Conservation (phyloP, 2,888 invertebrate genomes). For the Epirrita christyi region DNA sequence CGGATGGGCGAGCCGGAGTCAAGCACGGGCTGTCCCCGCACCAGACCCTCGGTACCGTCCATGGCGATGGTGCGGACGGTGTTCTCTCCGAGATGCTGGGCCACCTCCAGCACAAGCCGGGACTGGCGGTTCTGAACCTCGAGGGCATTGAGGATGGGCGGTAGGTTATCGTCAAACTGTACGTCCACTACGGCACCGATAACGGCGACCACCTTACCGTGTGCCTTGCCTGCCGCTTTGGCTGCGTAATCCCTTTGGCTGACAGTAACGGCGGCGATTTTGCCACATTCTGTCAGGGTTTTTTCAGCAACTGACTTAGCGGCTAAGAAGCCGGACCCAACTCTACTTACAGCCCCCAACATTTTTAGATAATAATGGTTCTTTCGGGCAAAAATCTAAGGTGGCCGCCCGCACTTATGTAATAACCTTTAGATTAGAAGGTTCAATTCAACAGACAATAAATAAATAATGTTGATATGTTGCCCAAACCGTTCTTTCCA, state of each 20-base stretch:
- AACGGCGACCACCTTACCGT: constrained; percentile 94
- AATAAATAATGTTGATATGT: constrained; percentile 21
- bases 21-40: constrained; percentile 92
- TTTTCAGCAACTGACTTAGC: constrained; percentile 85
- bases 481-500: background rate
- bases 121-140: constrained; percentile 95
- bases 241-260: constrained; percentile 75
- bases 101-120: constrained; percentile 92
- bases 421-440: constrained; percentile 68
- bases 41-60: constrained; percentile 97
- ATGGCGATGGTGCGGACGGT: constrained; percentile 96
- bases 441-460: constrained; percentile 45
- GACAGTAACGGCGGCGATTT: constrained; percentile 75
- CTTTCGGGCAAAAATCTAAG: constrained; percentile 50
- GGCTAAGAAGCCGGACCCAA: constrained; percentile 85
- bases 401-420: constrained; percentile 74
- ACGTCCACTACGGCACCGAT: constrained; percentile 99
- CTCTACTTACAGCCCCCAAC: constrained; percentile 86
- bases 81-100: constrained; percentile 96
- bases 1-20: constrained; percentile 95
- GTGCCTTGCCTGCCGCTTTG: constrained; percentile 57
- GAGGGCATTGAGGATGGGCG: constrained; percentile 97
- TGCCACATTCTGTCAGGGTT: constrained; percentile 84
- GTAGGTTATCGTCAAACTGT: constrained; percentile 96
- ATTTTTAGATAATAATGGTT: constrained; percentile 70